Evolutionary conservation across 2,888 invertebrate species (phyloP).

Genomic region (Drosophila helvetica): DNA sequence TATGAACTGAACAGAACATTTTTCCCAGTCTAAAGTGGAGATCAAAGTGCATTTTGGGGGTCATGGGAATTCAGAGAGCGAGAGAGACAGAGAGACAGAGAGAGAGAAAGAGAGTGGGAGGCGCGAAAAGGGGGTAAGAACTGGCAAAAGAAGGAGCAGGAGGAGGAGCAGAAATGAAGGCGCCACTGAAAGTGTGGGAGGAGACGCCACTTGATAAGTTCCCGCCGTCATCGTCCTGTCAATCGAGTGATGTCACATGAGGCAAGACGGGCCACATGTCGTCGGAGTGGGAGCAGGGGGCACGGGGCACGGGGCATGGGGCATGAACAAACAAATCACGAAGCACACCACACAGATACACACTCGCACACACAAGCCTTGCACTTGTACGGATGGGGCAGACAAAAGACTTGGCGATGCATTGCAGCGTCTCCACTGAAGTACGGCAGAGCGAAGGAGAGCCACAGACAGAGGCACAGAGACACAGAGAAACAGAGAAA

Average conservation of each 20-base stretch:
- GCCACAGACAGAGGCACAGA: not conserved
- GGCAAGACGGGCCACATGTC: conserved; percentile 2
- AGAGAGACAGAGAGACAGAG: not conserved
- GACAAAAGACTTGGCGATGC: not conserved
- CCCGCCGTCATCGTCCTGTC: conserved; percentile 41
- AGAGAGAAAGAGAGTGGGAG: not conserved
- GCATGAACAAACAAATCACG: conserved; percentile 51
- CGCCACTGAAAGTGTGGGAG: too few relatives aligned
- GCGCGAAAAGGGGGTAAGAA: not conserved
- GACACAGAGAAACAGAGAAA: conserved; percentile 38
- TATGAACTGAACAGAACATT: not conserved
- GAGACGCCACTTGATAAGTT: conserved; percentile 11
- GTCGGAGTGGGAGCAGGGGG: not conserved
- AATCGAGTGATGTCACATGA: conserved; percentile 69
- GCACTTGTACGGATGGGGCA: not conserved
- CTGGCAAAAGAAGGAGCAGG: not conserved
- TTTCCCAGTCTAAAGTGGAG: not conserved
- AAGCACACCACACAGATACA: not conserved
- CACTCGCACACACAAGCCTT: conserved; percentile 45
- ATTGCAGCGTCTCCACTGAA: not conserved
- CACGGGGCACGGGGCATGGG: conserved; percentile 31
- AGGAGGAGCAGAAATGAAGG: not conserved
- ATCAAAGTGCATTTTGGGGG: not conserved
- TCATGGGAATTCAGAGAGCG: too few relatives aligned
- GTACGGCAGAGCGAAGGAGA: not conserved